A percentile compares a stretch with the other conserved stretches of the same genome.
Evolutionary conservation across 2,888 invertebrate genomes (phyloP).

Genomic region (Cylindroiulus punctatus): DNA sequence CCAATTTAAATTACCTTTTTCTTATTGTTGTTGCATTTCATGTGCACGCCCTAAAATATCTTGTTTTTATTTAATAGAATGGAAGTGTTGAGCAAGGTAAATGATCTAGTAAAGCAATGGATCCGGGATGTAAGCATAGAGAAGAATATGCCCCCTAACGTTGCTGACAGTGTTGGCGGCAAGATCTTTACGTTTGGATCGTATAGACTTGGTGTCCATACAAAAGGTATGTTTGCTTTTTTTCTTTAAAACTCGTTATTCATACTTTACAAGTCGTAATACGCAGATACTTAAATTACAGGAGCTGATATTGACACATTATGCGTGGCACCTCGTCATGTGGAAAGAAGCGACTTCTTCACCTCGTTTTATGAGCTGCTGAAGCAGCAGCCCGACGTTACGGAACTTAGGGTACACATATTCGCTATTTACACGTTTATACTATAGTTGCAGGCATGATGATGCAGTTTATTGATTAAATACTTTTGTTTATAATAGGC

Average conservation of each 20-base stretch:
- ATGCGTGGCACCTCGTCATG: conserved; percentile 96
- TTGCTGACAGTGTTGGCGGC: conserved; percentile 89
- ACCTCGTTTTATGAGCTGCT: conserved; percentile 91
- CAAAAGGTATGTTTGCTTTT: conserved; percentile 74
- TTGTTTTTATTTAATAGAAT: conserved; percentile 65
- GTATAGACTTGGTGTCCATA: conserved; percentile 89
- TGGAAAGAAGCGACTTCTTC: conserved; percentile 94
- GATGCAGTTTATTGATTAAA: not conserved
- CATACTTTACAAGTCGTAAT: not conserved
- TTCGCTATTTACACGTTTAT: not conserved
- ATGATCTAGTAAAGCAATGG: conserved; percentile 92
- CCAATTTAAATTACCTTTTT: too few species aligned
- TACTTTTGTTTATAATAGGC: conserved; percentile 70
- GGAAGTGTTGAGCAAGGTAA: conserved; percentile 78
- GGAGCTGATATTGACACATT: conserved; percentile 97
- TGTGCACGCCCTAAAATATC: not conserved
- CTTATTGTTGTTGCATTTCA: too few species aligned
- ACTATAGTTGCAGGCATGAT: too few species aligned
- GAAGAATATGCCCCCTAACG: conserved; percentile 90
- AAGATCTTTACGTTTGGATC: conserved; percentile 99
- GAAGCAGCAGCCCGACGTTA: conserved; percentile 85
- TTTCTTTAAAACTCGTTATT: not conserved
- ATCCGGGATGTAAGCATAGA: conserved; percentile 87
- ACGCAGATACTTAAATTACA: conserved; percentile 58
- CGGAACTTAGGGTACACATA: conserved; percentile 77